Evolutionary conservation across 2,113 vertebrate species (phyloP).

Genomic region (Eulemur macaco): DNA sequence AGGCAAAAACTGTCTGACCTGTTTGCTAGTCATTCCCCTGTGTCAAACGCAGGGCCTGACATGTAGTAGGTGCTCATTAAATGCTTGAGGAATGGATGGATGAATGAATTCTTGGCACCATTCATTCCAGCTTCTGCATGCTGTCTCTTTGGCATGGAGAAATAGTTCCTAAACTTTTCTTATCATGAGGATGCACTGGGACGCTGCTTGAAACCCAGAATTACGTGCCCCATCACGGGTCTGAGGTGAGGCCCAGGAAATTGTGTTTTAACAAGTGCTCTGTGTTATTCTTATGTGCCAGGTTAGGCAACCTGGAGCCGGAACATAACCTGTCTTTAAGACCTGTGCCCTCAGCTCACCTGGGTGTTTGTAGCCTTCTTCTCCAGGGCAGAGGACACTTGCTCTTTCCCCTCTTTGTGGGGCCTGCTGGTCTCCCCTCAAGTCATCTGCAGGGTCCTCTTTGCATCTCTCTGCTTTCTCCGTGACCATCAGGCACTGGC

Average conservation of each 20-base stretch:
- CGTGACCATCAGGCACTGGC: neutral
- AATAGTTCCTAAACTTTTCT: neutral
- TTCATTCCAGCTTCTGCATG: neutral
- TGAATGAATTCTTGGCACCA: neutral
- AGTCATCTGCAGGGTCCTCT: neutral
- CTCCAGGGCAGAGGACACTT: neutral
- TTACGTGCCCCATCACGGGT: neutral
- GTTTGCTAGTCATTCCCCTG: neutral
- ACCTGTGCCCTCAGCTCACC: neutral
- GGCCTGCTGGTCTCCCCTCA: neutral
- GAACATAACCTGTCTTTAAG: neutral
- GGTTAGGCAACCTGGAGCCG: neutral
- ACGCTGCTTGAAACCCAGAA: slow-evolving; percentile 8
- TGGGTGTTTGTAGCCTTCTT: neutral
- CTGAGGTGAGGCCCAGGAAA: neutral
- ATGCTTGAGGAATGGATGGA: neutral
- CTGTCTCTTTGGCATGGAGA: neutral
- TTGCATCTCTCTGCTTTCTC: neutral
- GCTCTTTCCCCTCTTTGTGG: neutral
- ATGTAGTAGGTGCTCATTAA: neutral
- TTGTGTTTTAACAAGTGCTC: neutral
- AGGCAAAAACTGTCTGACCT: neutral
- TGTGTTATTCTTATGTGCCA: neutral
- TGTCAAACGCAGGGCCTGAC: neutral
- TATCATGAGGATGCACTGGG: neutral